Conservation (phyloP, 92 coral and sea anemone genomes). For the Hydrozoanthus gracilis region DNA sequence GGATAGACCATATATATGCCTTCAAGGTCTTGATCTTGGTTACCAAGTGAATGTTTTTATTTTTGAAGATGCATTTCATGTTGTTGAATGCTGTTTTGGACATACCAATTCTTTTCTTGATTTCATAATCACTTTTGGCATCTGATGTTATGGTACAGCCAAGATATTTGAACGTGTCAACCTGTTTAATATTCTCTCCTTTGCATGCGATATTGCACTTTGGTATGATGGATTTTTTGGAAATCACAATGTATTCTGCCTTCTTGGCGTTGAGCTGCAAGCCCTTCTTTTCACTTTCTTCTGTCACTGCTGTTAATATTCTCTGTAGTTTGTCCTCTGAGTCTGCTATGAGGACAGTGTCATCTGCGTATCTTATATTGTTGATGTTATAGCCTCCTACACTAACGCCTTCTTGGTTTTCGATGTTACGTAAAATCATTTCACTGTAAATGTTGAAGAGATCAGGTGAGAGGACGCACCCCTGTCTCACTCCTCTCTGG, state of each 20-base stretch:
- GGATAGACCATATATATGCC: background rate
- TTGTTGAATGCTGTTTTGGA: background rate
- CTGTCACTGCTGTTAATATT: background rate
- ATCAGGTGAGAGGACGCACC: background rate
- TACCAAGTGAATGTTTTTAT: background rate
- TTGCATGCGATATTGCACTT: background rate
- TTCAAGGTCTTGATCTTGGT: background rate
- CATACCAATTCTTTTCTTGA: background rate
- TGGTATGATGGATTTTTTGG: background rate
- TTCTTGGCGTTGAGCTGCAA: background rate
- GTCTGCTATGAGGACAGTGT: background rate
- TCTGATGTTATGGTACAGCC: background rate
- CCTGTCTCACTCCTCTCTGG: background rate
- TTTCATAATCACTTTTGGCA: background rate
- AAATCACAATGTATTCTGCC: background rate
- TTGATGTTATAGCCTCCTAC: background rate
- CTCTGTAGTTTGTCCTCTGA: background rate
- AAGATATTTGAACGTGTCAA: background rate
- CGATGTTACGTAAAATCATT: background rate
- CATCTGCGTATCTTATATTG: conserved; percentile 1
- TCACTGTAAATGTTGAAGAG: background rate
- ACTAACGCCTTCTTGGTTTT: background rate
- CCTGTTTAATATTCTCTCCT: background rate
- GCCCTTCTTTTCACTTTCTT: background rate
- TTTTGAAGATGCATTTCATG: background rate